Percentiles rank a stretch among this genome's conserved stretches.
These are phyloP conservation scores for Tribolium freemani DNA, from an alignment of 2,888 invertebrate genomes.

Conservation along the genomic window DNA sequence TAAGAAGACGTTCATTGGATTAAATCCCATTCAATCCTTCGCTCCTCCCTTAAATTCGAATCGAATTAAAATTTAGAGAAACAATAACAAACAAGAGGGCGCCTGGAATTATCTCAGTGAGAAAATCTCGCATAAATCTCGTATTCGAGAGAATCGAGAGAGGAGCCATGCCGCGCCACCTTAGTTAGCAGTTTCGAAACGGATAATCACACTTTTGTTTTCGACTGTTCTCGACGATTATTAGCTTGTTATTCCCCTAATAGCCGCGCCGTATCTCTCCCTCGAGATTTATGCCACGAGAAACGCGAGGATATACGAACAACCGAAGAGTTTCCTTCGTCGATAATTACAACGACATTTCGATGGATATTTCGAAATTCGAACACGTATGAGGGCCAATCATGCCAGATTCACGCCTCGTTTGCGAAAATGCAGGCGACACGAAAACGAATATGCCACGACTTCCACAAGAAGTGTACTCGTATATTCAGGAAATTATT, in stretches of 20 bases:
- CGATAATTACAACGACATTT: slow-evolving; percentile 33
- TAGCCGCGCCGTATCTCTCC: slow-evolving; percentile 58
- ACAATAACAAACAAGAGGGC: slow-evolving; percentile 41
- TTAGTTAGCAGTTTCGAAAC: slow-evolving; percentile 63
- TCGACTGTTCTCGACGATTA: slow-evolving; percentile 78
- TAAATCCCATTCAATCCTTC: slow-evolving; percentile 12
- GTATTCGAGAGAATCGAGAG: slow-evolving; percentile 21
- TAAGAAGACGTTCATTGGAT: slow-evolving; percentile 30
- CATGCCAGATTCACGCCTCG: slow-evolving; percentile 30
- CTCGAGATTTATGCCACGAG: slow-evolving; percentile 48
- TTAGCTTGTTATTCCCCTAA: slow-evolving; percentile 75
- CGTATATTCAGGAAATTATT: no score
- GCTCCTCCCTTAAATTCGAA: slow-evolving; percentile 5
- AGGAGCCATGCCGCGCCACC: slow-evolving; percentile 52
- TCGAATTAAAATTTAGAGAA: slow-evolving; percentile 37
- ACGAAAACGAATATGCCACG: not conserved
- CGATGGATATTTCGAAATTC: slow-evolving; percentile 26
- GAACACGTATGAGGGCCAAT: slow-evolving; percentile 35
- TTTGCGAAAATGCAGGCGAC: slow-evolving; percentile 14
- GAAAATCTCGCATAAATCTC: slow-evolving; percentile 38
- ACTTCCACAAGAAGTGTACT: not conserved
- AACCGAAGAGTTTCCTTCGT: not conserved
- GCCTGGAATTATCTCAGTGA: slow-evolving; percentile 27
- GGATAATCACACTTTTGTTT: slow-evolving; percentile 79
- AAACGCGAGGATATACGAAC: slow-evolving; percentile 29